A percentile compares a stretch with the other conserved stretches of the same genome.
These are phyloP conservation scores for Streptopelia turtur DNA, from an alignment of 2,797 vertebrate genomes.

Conservation along the genomic window DNA sequence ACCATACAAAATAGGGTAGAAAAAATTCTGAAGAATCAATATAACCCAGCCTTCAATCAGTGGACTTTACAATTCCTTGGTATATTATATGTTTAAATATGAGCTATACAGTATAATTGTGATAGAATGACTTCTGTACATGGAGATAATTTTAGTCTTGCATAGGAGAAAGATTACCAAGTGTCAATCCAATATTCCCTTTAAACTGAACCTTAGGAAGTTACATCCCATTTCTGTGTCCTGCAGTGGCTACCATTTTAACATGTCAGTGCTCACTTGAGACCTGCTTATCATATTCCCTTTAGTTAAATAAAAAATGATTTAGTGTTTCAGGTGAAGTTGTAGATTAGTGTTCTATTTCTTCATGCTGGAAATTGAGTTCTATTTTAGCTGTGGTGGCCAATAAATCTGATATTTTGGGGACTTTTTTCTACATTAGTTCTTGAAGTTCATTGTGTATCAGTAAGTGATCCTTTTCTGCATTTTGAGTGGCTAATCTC, in stretches of 20 bases:
- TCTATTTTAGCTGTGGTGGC: background rate
- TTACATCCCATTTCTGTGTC: background rate
- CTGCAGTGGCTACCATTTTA: background rate
- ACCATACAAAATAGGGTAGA: background rate
- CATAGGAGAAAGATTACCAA: background rate
- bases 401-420: background rate
- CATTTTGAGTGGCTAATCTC: conserved; percentile 19
- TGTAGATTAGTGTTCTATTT: background rate
- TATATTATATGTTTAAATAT: background rate
- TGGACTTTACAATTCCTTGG: background rate
- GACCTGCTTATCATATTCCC: conserved; percentile 11
- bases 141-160: background rate
- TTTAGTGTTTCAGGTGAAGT: background rate
- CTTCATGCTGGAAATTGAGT: background rate
- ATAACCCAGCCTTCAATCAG: background rate
- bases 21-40: background rate
- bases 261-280: conserved; percentile 17
- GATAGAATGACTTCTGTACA: background rate
- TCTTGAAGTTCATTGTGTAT: background rate
- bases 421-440: background rate
- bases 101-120: background rate
- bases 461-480: background rate
- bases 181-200: background rate
- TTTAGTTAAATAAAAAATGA: background rate
- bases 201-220: background rate